These are phyloP conservation scores for Tineola bisselliella DNA, from an alignment of 2,888 invertebrate genomes.

Conservation along the genomic window DNA sequence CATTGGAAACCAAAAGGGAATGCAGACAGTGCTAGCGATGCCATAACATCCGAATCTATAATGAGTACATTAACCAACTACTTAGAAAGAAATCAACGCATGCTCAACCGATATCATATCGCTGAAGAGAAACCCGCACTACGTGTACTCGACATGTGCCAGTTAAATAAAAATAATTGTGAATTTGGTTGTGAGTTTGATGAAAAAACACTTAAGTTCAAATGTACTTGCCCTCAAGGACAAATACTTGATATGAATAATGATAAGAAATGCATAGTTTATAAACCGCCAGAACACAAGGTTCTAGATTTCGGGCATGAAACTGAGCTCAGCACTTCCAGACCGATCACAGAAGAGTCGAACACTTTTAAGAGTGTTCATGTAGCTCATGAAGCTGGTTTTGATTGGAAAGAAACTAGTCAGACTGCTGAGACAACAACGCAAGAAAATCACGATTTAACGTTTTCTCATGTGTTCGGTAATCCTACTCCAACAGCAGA, in stretches of 20 bases:
- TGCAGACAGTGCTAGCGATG: conserved; percentile 50
- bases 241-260: conserved; percentile 44
- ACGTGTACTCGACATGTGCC: conserved; percentile 72
- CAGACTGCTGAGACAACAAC: conserved; percentile 34
- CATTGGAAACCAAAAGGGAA: conserved; percentile 70
- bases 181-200: conserved; percentile 75
- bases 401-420: conserved; percentile 44
- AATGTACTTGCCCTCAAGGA: conserved; percentile 72
- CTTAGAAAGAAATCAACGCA: conserved; percentile 57
- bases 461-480: conserved; percentile 43
- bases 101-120: conserved; percentile 62
- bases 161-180: conserved; percentile 72
- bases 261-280: conserved; percentile 50
- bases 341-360: conserved; percentile 30
- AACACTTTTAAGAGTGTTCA: conserved; percentile 13
- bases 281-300: conserved; percentile 24
- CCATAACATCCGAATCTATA: conserved; percentile 56
- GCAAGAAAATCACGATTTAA: conserved; percentile 26
- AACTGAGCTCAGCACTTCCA: conserved; percentile 24
- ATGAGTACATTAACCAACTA: conserved; percentile 57
- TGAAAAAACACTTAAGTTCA: conserved; percentile 69
- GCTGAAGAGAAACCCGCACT: conserved; percentile 46
- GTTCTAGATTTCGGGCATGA: conserved; percentile 11
- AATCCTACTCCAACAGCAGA: conserved; percentile 15
- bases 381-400: conserved; percentile 23